Base-by-base conservation (phyloP, 1,140 invertebrate species). In the Holcopasites calliopsidis region DNA sequence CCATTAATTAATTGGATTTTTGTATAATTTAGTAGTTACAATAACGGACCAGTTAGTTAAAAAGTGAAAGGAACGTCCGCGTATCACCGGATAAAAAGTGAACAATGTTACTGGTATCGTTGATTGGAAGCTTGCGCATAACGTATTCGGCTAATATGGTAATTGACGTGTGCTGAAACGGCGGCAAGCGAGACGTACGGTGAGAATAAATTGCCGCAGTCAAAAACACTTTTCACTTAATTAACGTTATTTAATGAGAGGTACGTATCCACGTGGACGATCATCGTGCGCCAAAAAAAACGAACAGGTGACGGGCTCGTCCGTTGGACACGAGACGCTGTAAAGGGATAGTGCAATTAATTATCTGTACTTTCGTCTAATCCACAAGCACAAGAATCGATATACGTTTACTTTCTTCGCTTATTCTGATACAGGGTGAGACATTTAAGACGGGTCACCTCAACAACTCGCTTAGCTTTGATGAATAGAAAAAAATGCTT, bases 241-340 rank as follows among this genome's bases (percentile, higher is more conserved):
- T 69, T 57, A 58, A 69, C 65, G 74, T 70, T 44, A 44, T 61
- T 70, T 76, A 76, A 71, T 55, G 42, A 71, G 57, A 71, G 54
- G 61, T 71, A 69, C 52, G 13, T 40, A 66, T 61, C 74, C 65
- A 28, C 33, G 35, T 40, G 47, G 57, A 52, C n/a, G 55, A 28
- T 42, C 33, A 61, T 61, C 26, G 28, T 16, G 31, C 26, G 26
- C 8, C 47, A 70, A 47, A 76, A n/a, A 76, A 76, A 76, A 71
- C 23, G 57, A 71, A 71, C 74, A 76, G 74, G 74, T 76, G 74
- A 10, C 72, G 42, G 21, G 3, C 23, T 18, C 54, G 11, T 44
- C 55, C 26, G 74, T 35, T 33, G 23, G 4, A 21, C 35, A 5
- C 35, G 61, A 71, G 52, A 61, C 61, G n/a, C n/a, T 49, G 38